Conservation (phyloP, 2,113 vertebrate genomes). For the Hucho hucho region DNA sequence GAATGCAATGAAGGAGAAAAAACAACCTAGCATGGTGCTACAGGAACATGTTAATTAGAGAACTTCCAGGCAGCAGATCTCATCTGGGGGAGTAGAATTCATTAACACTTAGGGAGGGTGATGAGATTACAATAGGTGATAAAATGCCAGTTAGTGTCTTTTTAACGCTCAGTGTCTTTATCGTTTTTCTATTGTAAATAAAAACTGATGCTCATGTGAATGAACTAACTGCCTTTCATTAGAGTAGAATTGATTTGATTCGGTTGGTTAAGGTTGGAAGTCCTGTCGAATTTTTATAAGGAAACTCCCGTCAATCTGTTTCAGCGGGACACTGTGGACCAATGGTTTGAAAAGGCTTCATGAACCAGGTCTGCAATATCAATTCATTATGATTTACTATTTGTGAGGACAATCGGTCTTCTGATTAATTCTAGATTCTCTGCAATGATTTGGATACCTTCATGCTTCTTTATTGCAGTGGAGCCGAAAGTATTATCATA, state of each 20-base stretch:
- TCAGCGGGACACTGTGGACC: not conserved
- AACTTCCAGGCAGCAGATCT: slow-evolving; percentile 42
- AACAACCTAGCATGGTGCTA: slow-evolving; percentile 20
- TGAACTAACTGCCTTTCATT: not conserved
- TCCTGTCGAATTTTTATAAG: not conserved
- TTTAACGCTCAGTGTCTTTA: slow-evolving; percentile 25
- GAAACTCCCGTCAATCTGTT: no score
- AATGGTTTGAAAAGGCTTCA: not conserved
- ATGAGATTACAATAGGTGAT: slow-evolving; percentile 30
- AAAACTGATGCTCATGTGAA: not conserved
- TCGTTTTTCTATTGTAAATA: not conserved
- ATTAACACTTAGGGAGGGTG: slow-evolving; percentile 26
- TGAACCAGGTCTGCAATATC: not conserved
- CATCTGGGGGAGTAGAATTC: slow-evolving; percentile 33
- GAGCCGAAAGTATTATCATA: not conserved
- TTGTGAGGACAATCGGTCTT: not conserved
- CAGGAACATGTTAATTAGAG: slow-evolving; percentile 52
- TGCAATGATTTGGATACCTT: not conserved
- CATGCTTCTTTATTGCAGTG: not conserved
- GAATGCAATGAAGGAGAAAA: slow-evolving; percentile 27
- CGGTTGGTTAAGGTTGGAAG: not conserved
- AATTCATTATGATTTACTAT: not conserved
- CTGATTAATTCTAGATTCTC: not conserved
- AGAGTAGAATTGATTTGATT: not conserved
- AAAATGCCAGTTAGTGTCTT: slow-evolving; percentile 30